A percentile compares a stretch with the other conserved stretches of the same genome.
Evolutionary conservation across 2,113 vertebrate genomes (phyloP).

Genomic region (Passer domesticus): DNA sequence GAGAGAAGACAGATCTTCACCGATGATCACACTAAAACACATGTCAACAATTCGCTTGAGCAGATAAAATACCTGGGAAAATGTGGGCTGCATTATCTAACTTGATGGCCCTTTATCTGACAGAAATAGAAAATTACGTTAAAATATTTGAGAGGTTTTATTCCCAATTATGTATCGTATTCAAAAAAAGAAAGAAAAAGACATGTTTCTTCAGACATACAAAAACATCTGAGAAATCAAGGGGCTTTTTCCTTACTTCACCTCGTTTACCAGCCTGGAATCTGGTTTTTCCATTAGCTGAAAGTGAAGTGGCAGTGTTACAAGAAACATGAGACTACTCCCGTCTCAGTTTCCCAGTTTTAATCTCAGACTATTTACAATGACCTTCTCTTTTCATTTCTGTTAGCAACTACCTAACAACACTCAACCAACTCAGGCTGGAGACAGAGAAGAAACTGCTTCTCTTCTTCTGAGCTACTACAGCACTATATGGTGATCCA

Average conservation of each 20-base stretch:
- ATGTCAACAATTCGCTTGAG: not conserved
- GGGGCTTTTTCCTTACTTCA: not conserved
- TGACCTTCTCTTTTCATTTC: not conserved
- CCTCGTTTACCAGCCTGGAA: not conserved
- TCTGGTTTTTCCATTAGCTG: not conserved
- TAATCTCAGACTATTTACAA: not conserved
- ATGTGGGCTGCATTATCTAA: not conserved
- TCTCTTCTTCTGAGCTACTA: not conserved
- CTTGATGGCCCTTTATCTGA: not conserved
- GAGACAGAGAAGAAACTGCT: not conserved
- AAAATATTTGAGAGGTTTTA: not conserved
- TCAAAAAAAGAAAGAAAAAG: not conserved
- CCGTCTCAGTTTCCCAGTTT: not conserved
- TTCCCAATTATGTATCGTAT: rapidly evolving
- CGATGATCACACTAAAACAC: not conserved
- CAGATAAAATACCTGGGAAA: not conserved
- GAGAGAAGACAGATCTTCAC: not conserved
- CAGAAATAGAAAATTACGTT: not conserved
- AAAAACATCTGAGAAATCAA: not conserved
- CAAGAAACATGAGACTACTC: not conserved
- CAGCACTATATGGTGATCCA: not conserved
- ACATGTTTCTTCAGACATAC: not conserved
- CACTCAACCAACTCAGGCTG: not conserved
- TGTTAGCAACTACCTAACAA: not conserved
- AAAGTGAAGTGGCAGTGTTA: not conserved